Percentiles rank a stretch among this genome's conserved stretches.
These are phyloP conservation scores for Stenichneumon culpator DNA, from an alignment of 2,888 invertebrate genomes.

Conservation along the genomic window DNA sequence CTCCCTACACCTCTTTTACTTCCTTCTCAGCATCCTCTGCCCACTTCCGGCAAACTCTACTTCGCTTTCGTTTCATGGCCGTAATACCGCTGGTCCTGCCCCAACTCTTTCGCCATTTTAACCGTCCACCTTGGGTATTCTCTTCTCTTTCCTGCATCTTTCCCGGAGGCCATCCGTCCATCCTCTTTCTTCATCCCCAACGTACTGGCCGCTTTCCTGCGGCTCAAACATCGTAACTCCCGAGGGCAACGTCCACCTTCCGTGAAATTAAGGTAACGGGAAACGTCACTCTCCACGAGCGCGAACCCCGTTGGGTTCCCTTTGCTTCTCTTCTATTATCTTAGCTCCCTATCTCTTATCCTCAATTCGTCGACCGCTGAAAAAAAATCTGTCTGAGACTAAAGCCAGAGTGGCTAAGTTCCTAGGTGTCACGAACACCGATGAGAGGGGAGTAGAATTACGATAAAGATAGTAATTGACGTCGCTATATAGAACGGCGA, in stretches of 20 bases:
- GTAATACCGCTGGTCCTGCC: constrained; percentile 57
- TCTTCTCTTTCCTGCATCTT: constrained; percentile 35
- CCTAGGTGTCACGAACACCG: constrained; percentile 7
- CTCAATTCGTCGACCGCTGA: constrained; percentile 44
- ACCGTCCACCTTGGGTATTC: neutral
- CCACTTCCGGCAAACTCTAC: constrained; percentile 17
- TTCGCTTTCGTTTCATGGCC: constrained; percentile 40
- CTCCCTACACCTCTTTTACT: constrained; percentile 25
- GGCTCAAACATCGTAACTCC: constrained; percentile 67
- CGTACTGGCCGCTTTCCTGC: constrained; percentile 55
- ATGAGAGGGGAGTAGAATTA: constrained; percentile 29
- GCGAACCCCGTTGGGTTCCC: constrained; percentile 30
- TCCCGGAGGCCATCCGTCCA: constrained; percentile 40
- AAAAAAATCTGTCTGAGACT: constrained; percentile 51
- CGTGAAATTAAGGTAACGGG: constrained; percentile 63
- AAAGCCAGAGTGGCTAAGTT: constrained; percentile 27
- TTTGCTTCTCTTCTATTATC: constrained; percentile 32
- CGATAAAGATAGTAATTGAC: constrained; percentile 37
- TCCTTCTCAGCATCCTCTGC: constrained; percentile 29
- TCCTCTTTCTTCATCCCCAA: constrained; percentile 55
- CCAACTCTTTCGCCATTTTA: constrained; percentile 37
- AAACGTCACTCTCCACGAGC: constrained; percentile 31
- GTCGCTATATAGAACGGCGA: neutral
- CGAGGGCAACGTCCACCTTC: constrained; percentile 67
- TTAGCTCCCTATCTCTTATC: constrained; percentile 47